Base-by-base conservation (phyloP, 1,140 invertebrate genomes). In the Thalassaphorura encarpata region DNA sequence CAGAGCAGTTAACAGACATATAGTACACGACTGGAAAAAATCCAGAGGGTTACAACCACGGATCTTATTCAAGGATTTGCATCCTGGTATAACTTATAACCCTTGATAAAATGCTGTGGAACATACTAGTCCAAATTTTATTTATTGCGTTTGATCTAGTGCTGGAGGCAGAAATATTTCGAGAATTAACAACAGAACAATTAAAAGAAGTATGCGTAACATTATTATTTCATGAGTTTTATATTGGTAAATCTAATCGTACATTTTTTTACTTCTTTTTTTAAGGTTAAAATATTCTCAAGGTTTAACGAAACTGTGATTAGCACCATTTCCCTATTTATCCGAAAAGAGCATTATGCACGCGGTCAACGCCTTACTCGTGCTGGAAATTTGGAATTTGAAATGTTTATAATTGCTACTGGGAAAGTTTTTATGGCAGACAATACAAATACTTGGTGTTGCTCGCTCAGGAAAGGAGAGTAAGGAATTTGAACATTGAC, bases 371-470 rank as follows among this genome's bases (percentile, higher is more conserved):
- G 45, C 3, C 15, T 56, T 3, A 23, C 47, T 29, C 4, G 47
- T 13, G 46, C 24, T 27, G 54, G 54, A 13, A 56, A 50, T 27
- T 18, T 56, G 24, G 43, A 56, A 26, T 49, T 47, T 29, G 46
- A 56, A 27, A 48, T 56, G 33, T 51, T 11, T 21, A 36, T 51
- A 6, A 36, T 36, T 33, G 8, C 15, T 27, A 31, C 13, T 39
- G 49, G 49, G 15, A 48, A 31, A n/a, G 47, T 47, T 6, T 56
- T 23, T 23, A 40, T 56, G 3, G 18, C 13, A 5, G 45, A 56
- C 40, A 28, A 24, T 18, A 2, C 2, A 4, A n/a, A 31, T 21
- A 56, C 27, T 24, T 56, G 45, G 23, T 23, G 27, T 18, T 56
- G 54, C 19, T 50, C 54, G 5, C 36, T 56, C 2, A 11, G 39